Percentiles rank a stretch among this genome's conserved stretches.
phyloP scores from a whole-genome alignment of 2,888 invertebrate species.

The Andrena bicolor region DNA sequence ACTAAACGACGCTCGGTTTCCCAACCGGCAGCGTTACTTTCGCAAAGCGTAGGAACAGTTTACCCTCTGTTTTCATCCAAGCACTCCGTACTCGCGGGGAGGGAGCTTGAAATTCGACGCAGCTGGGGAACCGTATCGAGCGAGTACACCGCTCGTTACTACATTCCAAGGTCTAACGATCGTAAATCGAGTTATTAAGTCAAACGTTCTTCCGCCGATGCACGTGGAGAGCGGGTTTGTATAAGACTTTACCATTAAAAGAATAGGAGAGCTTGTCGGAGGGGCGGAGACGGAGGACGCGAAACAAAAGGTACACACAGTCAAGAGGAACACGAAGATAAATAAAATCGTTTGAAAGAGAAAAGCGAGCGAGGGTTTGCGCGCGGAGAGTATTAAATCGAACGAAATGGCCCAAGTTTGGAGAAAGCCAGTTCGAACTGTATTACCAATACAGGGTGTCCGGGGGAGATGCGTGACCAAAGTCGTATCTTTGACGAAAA shows the following conservation, averaged over 20 bases:
- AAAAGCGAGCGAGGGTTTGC: neutral
- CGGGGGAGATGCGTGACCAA: neutral
- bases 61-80: neutral
- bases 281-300: too few relatives aligned
- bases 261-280: neutral
- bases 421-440: too few relatives aligned
- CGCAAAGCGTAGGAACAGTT: neutral
- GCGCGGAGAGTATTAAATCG: neutral
- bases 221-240: neutral
- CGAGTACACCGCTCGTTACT: neutral
- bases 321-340: neutral
- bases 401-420: neutral
- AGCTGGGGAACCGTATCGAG: neutral
- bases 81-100: neutral
- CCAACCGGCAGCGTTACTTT: neutral
- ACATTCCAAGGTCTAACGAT: neutral
- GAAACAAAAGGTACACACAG: neutral
- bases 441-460: neutral
- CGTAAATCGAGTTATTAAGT: conserved; percentile 9
- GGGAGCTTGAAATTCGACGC: neutral
- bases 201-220: neutral
- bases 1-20: conserved; percentile 12
- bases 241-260: neutral
- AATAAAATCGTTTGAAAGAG: neutral
- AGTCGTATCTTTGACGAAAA: neutral